Evolutionary conservation across 2,888 invertebrate genomes (phyloP), one percentile per base, ranked within the genome.

Genomic region (Plebejus melissa): DNA sequence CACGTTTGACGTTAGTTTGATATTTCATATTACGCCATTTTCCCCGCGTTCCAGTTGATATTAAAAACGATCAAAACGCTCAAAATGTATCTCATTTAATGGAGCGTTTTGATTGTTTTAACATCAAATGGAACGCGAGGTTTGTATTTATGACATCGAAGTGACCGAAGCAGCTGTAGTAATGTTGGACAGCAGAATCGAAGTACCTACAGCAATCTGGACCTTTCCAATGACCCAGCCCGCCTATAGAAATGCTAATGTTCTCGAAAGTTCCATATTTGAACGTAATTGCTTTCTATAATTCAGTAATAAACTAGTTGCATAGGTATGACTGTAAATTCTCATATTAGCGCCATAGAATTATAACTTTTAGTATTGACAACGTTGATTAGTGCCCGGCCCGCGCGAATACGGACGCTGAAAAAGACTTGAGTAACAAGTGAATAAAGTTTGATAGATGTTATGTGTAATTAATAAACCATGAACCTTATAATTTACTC

Each of bases 161-260:
- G 22, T 22, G 22, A 22, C 13, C 54, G 54, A 16, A 54, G 54
- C 16, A 54, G 54, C 16, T 16, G 16, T 54, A 54, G 11, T 54
- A 13, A 13, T 54, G 54, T 54, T 54, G 54, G 11, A 54, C 4
- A 4, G 54, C 4, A 54, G 54, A 54, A 54, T 54, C 13, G 11
- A 54, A 16, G 54, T 16, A 54, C 75, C 22, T 22, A 22, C 22
- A 46, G 69, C 60, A 76, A 74, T 75, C 78, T 75, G 76, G 77
- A 76, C 76, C 74, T 77, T 75, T 76, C 72, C 71, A 77, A 77
- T 76, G 74, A 77, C 75, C 65, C 74, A 54, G 76, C 76, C 7
- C 50, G 65, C 71, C 70, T 72, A n/a, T 74, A 74, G 71, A 74
- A 74, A 77, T 71, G 76, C 50, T 72, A 74, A 74, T 76, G 60